phyloP scores from a whole-genome alignment of 1,140 invertebrate species.

The Drosophila bocki region DNA sequence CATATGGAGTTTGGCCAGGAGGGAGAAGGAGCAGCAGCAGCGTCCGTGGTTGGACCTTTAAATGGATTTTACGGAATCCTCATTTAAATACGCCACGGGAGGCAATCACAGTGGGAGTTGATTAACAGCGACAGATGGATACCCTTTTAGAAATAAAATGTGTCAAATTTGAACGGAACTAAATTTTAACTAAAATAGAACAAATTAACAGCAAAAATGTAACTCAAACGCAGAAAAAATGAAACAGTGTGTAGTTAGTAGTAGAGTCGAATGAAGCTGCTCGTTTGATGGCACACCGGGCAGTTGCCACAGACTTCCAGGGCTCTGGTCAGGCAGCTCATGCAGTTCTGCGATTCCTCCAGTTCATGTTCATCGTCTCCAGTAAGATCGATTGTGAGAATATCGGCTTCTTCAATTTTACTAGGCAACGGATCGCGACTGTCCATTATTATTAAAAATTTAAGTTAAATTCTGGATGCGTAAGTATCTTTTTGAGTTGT shows the following conservation, averaged over 20 bases:
- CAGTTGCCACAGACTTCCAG: not conserved
- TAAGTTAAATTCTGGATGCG: not conserved
- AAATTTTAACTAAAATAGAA: not conserved
- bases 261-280: not conserved
- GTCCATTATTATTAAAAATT: not conserved
- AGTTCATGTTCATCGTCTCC: not conserved
- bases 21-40: conserved; percentile 1
- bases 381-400: not conserved
- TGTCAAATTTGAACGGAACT: not conserved
- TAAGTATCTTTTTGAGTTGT: not conserved
- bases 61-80: conserved; percentile 73
- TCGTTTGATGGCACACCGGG: not conserved
- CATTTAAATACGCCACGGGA: conserved; percentile 73
- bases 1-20: conserved; percentile 43
- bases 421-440: no score
- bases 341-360: not conserved
- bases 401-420: not conserved
- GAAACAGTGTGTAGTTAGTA: not conserved
- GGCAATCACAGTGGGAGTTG: not conserved
- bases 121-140: conserved; percentile 10
- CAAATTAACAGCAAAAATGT: not conserved
- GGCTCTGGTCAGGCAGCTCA: not conserved
- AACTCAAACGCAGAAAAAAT: not conserved
- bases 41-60: conserved; percentile 55
- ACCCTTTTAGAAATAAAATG: not conserved